Conservation (phyloP, 2,113 vertebrate species). For the Uropsilus gracilis region DNA sequence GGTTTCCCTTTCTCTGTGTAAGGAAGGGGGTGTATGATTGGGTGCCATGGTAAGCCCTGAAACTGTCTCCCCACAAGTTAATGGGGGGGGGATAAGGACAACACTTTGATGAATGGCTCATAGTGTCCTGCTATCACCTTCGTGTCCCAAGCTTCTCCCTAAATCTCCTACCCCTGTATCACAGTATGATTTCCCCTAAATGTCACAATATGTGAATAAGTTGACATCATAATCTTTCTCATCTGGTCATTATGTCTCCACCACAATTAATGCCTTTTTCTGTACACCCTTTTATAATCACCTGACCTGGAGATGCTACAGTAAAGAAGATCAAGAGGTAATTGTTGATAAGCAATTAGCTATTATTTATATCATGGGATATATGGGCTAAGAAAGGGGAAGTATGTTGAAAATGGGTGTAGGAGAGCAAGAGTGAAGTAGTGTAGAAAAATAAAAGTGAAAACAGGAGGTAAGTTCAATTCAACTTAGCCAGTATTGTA, state of each 20-base stretch:
- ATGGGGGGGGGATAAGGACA: background rate
- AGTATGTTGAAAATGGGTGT: background rate
- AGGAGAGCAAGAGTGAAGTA: background rate
- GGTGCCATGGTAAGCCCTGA: background rate
- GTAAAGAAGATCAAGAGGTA: background rate
- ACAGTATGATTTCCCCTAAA: background rate
- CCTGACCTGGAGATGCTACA: background rate
- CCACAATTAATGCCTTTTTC: background rate
- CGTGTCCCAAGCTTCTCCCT: background rate
- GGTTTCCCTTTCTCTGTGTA: background rate
- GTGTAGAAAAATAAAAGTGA: background rate
- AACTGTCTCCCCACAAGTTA: background rate
- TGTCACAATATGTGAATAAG: background rate
- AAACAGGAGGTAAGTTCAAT: background rate
- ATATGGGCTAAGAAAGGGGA: background rate
- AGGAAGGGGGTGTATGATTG: background rate
- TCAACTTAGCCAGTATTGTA: background rate
- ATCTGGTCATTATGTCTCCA: background rate
- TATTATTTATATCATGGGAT: background rate
- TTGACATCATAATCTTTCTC: background rate
- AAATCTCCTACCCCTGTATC: background rate
- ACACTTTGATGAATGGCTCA: background rate
- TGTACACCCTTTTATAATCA: background rate
- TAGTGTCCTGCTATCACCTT: background rate
- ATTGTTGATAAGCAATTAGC: background rate